Evolutionary conservation across 2,888 invertebrate genomes (phyloP).

Genomic region (Rotaria sp.): DNA sequence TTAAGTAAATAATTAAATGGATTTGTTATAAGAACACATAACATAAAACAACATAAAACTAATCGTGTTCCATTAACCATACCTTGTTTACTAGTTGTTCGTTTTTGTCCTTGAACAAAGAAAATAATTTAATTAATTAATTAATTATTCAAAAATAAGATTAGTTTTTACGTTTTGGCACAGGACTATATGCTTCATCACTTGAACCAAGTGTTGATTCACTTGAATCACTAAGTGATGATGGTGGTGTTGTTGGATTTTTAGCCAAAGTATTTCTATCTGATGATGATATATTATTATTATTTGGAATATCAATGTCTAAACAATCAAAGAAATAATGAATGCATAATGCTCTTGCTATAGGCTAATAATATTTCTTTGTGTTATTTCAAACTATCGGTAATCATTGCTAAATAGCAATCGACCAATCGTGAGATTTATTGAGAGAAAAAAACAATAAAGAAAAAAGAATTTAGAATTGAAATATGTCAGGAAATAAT

Average conservation of each 20-base stretch:
- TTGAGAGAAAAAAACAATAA: too few relatives aligned
- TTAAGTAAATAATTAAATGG: background rate
- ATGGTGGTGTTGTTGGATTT: conserved; percentile 36
- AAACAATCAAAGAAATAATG: background rate
- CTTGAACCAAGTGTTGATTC: background rate
- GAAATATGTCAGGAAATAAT: too few relatives aligned
- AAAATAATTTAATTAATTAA: too few relatives aligned
- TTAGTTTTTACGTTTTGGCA: conserved; percentile 8
- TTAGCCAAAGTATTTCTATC: background rate
- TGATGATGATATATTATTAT: background rate
- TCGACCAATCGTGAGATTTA: too few relatives aligned
- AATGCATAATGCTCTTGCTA: too few relatives aligned
- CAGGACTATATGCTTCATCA: background rate
- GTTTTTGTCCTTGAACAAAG: background rate
- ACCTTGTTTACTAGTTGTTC: background rate
- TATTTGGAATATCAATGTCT: background rate
- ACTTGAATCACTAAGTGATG: background rate
- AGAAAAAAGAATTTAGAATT: too few relatives aligned
- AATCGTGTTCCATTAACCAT: background rate
- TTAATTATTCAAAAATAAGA: too few relatives aligned
- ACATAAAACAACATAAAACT: background rate
- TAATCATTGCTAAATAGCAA: too few relatives aligned
- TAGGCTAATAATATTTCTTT: too few relatives aligned
- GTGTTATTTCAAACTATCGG: too few relatives aligned
- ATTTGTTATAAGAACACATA: background rate